A percentile compares a stretch with the other conserved stretches of the same genome.
Conservation (phyloP, 92 coral and sea anemone genomes). For the Zoanthus gigantus region DNA sequence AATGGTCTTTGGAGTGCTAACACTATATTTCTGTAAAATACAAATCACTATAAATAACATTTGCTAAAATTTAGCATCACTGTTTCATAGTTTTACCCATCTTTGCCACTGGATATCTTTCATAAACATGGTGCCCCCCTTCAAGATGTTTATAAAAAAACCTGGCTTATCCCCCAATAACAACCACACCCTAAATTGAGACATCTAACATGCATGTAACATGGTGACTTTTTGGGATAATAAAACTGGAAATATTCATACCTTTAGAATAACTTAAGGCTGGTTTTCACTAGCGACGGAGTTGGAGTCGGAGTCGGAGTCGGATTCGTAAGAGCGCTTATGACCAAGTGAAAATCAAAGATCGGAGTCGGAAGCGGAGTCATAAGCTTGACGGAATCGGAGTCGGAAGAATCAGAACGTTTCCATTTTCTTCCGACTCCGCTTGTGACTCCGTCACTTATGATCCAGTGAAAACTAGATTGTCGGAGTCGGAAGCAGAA, state of each 20-base stretch:
- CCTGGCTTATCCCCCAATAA: neutral
- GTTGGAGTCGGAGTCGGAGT: too few species aligned
- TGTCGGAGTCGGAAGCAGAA: too few species aligned
- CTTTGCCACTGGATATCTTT: neutral
- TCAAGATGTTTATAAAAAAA: neutral
- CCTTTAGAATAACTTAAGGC: neutral
- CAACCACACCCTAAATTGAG: neutral
- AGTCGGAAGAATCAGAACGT: too few species aligned
- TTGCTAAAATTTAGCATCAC: neutral
- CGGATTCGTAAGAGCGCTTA: too few species aligned
- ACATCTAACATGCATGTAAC: neutral
- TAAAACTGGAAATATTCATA: neutral
- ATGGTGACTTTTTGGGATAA: neutral
- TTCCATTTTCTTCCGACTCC: too few species aligned
- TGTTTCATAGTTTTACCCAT: neutral
- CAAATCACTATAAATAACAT: neutral
- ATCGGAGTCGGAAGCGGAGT: too few species aligned
- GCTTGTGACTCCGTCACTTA: too few species aligned
- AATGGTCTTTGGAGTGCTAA: neutral
- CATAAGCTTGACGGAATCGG: too few species aligned
- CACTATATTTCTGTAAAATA: neutral
- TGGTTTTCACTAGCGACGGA: too few species aligned
- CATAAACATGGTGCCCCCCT: neutral
- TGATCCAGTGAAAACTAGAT: too few species aligned
- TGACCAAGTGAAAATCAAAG: too few species aligned